Base-by-base conservation (phyloP, 2,888 invertebrate genomes). In the Meiosimyza decipiens region DNA sequence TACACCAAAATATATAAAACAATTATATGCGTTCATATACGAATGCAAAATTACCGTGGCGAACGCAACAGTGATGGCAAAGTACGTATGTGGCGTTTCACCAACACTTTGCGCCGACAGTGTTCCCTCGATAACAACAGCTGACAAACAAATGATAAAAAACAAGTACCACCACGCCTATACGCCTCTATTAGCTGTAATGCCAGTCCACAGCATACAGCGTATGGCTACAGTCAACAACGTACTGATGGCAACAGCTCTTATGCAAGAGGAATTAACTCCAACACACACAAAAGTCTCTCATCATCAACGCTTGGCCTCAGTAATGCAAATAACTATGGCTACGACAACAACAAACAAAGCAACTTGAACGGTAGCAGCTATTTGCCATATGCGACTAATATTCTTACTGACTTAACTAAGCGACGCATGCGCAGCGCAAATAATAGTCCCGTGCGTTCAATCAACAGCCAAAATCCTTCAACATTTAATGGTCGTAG, bases 1-100 rank as follows among this genome's bases (percentile, higher is more conserved):
- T 28, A 33, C 47, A 49, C 22, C 12, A 63, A n/a, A 63, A 63
- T 28, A 28, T 51, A 15, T n/a, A 50, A 50, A 16, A 50, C 47
- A 49, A n/a, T 9, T 18, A 63, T 47, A 18, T n/a, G n/a, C 22
- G 16, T 5, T 22, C 16, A 18, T 15, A 16, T 13, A 28, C 47
- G n/a, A 47, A 40, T 16, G 40, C 49, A 47, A 22, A n/a, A 13
- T 12, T 40, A 52, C n/a, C 67, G 40, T 69, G 28, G 28, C 15
- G 59, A 63, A 40, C 50, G 28, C 54, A 64, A 11, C 67, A 82
- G 82, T 74, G 81, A 82, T 76, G 82, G 82, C 52, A 82, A 81
- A 76, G 82, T 82, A 51, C 78, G 80, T 57, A 76, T 82, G 71
- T 82, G 81, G 82, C 80, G 80, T 62, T 82, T 81, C 68, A 81